Evolutionary conservation across 2,888 invertebrate genomes (phyloP).

Genomic region (Drosophila austrosaltans): DNA sequence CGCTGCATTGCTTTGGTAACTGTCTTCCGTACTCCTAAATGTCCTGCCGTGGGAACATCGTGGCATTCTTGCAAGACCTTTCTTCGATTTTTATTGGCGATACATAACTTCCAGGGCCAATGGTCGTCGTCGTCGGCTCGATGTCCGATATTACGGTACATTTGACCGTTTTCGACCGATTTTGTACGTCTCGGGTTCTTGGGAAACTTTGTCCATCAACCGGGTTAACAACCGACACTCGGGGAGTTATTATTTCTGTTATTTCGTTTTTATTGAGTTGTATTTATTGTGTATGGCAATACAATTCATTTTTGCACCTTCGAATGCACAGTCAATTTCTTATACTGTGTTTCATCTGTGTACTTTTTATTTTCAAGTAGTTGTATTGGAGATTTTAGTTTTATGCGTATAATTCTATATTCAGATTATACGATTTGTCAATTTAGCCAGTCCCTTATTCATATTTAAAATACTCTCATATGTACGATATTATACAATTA

Average conservation of each 20-base stretch:
- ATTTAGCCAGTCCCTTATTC: constrained; percentile 53
- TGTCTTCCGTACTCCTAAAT: no score
- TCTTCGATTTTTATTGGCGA: no score
- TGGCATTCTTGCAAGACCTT: no score
- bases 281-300: constrained; percentile 60
- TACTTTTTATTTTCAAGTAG: constrained; percentile 7
- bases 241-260: constrained; percentile 64
- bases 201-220: no score
- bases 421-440: constrained; percentile 52
- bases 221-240: no score
- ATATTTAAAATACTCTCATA: constrained; percentile 49
- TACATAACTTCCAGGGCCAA: no score
- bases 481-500: constrained; percentile 48
- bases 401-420: constrained; percentile 43
- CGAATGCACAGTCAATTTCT: constrained; percentile 32
- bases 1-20: no score
- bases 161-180: no score
- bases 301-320: constrained; percentile 52
- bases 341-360: constrained; percentile 13
- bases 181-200: no score
- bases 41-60: no score
- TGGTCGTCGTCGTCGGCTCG: no score
- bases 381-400: constrained; percentile 51
- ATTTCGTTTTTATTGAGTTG: constrained; percentile 44
- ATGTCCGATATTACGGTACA: no score